Conservation (phyloP, 2,888 invertebrate genomes). For the Busseola fusca region DNA sequence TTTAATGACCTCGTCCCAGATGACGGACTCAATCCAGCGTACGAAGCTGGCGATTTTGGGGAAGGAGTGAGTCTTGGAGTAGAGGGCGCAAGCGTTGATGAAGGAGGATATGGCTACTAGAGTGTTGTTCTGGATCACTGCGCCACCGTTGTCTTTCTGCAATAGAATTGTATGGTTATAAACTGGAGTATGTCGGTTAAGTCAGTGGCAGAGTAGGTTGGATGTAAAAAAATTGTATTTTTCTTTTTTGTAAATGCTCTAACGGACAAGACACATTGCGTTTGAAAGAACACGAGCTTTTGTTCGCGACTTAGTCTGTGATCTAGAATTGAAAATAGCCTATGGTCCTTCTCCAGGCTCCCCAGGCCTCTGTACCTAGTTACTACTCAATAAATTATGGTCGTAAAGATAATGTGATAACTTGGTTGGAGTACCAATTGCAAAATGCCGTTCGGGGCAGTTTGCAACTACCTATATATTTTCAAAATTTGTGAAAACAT, state of each 20-base stretch:
- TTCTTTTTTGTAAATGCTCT: background rate
- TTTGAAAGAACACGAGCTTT: background rate
- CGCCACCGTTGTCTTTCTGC: conserved; percentile 85
- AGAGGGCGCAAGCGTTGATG: conserved; percentile 80
- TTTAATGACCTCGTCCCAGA: conserved; percentile 81
- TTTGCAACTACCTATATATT: background rate
- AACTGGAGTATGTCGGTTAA: background rate
- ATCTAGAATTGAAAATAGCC: background rate
- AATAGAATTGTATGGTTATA: conserved; percentile 43
- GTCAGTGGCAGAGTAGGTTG: too few species aligned
- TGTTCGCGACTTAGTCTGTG: too few species aligned
- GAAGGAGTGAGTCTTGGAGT: conserved; percentile 82
- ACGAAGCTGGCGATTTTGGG: conserved; percentile 79
- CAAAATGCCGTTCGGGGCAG: background rate
- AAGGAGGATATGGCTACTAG: conserved; percentile 79
- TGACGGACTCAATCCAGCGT: conserved; percentile 80
- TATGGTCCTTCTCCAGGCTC: background rate
- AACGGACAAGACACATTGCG: too few species aligned
- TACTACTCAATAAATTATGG: background rate
- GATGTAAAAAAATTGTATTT: background rate
- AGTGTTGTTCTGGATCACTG: conserved; percentile 83
- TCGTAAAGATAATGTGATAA: background rate
- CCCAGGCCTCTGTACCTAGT: background rate
- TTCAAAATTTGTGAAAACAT: background rate
- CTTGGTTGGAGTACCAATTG: background rate